Percentiles rank a stretch among this genome's conserved stretches.
phyloP scores from a whole-genome alignment of 2,797 vertebrate species.

The Enteromius anoplus region DNA sequence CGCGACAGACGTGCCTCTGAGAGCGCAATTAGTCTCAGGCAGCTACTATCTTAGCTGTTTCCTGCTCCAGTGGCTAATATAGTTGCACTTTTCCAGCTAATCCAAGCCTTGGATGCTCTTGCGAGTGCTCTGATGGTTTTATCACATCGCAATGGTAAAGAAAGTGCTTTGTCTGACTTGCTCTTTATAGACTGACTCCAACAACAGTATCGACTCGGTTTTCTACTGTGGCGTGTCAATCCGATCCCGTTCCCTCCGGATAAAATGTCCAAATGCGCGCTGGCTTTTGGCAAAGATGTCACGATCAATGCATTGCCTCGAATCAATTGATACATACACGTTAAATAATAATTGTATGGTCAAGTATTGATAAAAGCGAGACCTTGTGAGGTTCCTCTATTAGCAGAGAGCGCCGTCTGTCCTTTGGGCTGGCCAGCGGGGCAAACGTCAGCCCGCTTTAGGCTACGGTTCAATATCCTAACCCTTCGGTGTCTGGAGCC shows the following conservation, averaged over 20 bases:
- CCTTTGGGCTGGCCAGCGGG: conserved; percentile 26
- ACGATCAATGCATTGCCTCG: conserved; percentile 68
- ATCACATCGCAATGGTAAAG: conserved; percentile 26
- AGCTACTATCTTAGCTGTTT: conserved; percentile 45
- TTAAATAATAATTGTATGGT: conserved; percentile 83
- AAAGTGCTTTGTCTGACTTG: conserved; percentile 41
- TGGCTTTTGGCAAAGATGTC: conserved; percentile 76
- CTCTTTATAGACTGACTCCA: conserved; percentile 39
- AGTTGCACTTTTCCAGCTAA: conserved; percentile 38
- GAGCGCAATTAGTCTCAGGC: conserved; percentile 51
- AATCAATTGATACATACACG: conserved; percentile 79
- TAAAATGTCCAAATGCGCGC: conserved; percentile 74
- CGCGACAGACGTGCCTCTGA: conserved; percentile 38
- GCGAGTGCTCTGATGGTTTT: conserved; percentile 14
- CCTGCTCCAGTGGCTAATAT: conserved; percentile 22
- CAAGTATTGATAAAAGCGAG: conserved; percentile 74
- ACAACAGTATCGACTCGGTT: conserved; percentile 30
- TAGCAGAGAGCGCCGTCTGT: conserved; percentile 22
- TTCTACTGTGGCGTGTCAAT: conserved; percentile 60
- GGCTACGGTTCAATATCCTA: conserved; percentile 52
- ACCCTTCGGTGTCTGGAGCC: conserved; percentile 43
- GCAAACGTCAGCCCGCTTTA: conserved; percentile 28
- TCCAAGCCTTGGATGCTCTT: conserved; percentile 17
- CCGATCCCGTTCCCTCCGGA: conserved; percentile 72
- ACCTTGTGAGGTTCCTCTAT: conserved; percentile 19